Conservation (phyloP, 2,888 invertebrate species). For the Tanytarsus gracilentus region DNA sequence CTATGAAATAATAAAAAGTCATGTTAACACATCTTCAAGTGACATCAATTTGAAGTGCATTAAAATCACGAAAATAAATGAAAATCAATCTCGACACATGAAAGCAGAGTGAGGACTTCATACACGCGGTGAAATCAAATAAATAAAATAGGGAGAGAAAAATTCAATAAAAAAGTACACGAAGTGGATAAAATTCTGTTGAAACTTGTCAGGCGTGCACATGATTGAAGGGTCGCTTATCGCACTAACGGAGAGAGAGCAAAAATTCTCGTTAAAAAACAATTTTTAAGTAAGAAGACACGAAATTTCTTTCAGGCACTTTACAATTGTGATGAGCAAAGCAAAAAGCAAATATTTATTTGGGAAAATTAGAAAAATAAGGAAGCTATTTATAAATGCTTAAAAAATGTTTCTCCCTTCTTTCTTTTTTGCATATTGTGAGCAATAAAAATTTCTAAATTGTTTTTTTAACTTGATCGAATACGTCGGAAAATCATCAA, state of each 20-base stretch:
- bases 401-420: conserved; percentile 12
- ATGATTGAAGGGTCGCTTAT: conserved; percentile 6
- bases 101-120: too few relatives aligned
- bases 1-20: too few relatives aligned
- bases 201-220: conserved; percentile 3
- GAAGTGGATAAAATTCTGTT: background rate
- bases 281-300: background rate
- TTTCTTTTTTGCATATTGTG: background rate
- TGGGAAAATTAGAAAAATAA: conserved; percentile 26
- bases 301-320: conserved; percentile 9
- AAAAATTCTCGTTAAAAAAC: conserved; percentile 5
- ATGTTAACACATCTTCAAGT: too few relatives aligned
- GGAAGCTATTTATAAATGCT: conserved; percentile 28
- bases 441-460: background rate
- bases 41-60: too few relatives aligned
- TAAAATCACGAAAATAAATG: too few relatives aligned
- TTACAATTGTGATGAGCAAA: conserved; percentile 21
- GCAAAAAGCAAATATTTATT: conserved; percentile 27
- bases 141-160: background rate
- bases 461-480: too few relatives aligned
- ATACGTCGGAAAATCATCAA: too few relatives aligned
- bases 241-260: background rate
- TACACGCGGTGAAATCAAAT: too few relatives aligned
- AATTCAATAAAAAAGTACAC: background rate
- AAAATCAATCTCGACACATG: background rate